phyloP scores from a whole-genome alignment of 2,113 vertebrate species.

The Seriola aureovittata region DNA sequence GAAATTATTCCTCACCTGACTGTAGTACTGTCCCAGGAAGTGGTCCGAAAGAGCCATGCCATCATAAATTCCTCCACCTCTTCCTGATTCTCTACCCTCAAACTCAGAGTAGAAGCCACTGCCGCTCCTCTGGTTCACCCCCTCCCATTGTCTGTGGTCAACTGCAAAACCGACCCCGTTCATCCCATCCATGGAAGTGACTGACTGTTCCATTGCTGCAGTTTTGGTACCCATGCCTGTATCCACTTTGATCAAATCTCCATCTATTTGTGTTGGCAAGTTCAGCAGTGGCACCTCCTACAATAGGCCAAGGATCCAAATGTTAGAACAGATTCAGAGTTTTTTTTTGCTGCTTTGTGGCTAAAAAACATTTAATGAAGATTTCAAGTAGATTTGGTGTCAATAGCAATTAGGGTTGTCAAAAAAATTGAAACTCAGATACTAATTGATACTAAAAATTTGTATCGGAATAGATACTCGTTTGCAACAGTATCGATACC shows the following conservation, averaged over 20 bases:
- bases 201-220: neutral
- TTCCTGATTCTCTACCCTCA: conserved; percentile 21
- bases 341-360: neutral
- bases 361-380: neutral
- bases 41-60: conserved; percentile 72
- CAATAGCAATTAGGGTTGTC: too few relatives aligned
- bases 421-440: too few relatives aligned
- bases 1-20: conserved; percentile 65
- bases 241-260: neutral
- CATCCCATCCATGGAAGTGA: conserved; percentile 41
- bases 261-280: conserved; percentile 17
- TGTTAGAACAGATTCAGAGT: too few relatives aligned
- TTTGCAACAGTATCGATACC: too few relatives aligned
- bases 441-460: too few relatives aligned
- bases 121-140: neutral
- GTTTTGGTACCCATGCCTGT: accelerated
- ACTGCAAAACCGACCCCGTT: neutral
- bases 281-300: conserved; percentile 35
- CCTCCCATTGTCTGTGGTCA: conserved; percentile 10
- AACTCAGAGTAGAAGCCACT: conserved; percentile 11
- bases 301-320: neutral
- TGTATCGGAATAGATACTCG: too few relatives aligned
- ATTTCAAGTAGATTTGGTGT: neutral
- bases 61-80: conserved; percentile 35
- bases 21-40: conserved; percentile 76